phyloP scores from a whole-genome alignment of 2,797 vertebrate species.

The Adelosebastes latens region DNA sequence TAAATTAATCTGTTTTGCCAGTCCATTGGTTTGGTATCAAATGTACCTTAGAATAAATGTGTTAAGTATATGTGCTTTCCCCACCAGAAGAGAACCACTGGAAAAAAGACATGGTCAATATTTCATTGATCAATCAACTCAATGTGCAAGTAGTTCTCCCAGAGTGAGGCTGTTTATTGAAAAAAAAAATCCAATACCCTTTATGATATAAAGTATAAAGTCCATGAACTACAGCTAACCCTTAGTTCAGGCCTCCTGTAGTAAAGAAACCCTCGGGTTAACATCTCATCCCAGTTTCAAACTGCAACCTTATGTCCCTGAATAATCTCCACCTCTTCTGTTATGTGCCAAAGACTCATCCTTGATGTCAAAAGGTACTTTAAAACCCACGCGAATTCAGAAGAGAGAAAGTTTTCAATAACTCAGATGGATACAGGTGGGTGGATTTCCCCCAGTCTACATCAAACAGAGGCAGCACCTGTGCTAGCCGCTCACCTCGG shows the following conservation, averaged over 20 bases:
- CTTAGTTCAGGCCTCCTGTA: slow-evolving; percentile 3
- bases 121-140: background rate
- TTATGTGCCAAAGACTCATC: slow-evolving; percentile 16
- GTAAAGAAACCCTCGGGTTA: background rate
- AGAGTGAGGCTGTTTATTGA: background rate
- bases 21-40: background rate
- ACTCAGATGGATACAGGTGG: slow-evolving; percentile 48
- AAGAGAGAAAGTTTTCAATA: slow-evolving; percentile 33
- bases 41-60: background rate
- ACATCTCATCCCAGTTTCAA: slow-evolving; percentile 12
- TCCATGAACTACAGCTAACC: background rate
- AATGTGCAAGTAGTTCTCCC: background rate
- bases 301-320: background rate
- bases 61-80: background rate
- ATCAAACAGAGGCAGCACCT: slow-evolving; percentile 67
- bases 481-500: slow-evolving; percentile 47
- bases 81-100: background rate
- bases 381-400: slow-evolving; percentile 6
- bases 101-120: background rate
- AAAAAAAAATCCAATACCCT: background rate
- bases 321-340: background rate
- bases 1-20: background rate
- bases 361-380: background rate
- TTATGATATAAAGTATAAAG: background rate
- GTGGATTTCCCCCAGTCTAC: slow-evolving; percentile 58